A percentile compares a stretch with the other conserved stretches of the same genome.
Evolutionary conservation across 30 jellyfish, hydroid and myxozoan species (phyloP).

Genomic region (Catostylus mosaicus): DNA sequence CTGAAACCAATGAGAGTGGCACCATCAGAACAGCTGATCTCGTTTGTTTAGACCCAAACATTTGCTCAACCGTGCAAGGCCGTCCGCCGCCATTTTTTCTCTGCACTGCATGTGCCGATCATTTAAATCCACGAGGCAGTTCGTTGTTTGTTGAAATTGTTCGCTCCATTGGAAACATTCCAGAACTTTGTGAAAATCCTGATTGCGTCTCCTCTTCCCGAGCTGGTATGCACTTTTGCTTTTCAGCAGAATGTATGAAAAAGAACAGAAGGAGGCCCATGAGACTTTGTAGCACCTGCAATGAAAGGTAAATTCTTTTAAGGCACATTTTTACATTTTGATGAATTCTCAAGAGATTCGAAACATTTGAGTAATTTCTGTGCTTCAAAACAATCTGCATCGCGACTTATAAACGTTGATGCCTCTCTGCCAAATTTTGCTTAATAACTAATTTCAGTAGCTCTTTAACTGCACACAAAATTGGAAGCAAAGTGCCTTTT

Average conservation of each 20-base stretch:
- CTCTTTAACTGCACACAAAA: too few relatives aligned
- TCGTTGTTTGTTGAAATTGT: slow-evolving; percentile 59
- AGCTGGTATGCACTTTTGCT: slow-evolving; percentile 86
- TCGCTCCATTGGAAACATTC: slow-evolving; percentile 72
- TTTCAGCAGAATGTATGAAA: slow-evolving; percentile 74
- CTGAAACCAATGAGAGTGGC: slow-evolving; percentile 37
- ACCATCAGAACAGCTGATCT: slow-evolving; percentile 58
- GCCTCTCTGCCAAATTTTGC: too few relatives aligned
- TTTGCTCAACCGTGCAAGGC: slow-evolving; percentile 68
- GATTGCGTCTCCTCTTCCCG: slow-evolving; percentile 57
- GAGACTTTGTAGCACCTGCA: slow-evolving; percentile 81
- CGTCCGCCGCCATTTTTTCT: slow-evolving; percentile 86
- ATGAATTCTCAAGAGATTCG: neutral
- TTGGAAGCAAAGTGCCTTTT: too few relatives aligned
- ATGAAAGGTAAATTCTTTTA: slow-evolving; percentile 58
- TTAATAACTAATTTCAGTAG: too few relatives aligned
- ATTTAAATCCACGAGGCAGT: slow-evolving; percentile 31
- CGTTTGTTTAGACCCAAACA: slow-evolving; percentile 79
- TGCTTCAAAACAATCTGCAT: too few relatives aligned
- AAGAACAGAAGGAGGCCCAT: slow-evolving; percentile 77
- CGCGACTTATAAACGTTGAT: too few relatives aligned
- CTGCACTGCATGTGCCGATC: slow-evolving; percentile 65
- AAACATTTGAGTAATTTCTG: too few relatives aligned
- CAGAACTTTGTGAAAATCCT: slow-evolving; percentile 80
- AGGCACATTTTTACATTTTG: neutral